A percentile compares a stretch with the other conserved stretches of the same genome.
These are phyloP conservation scores for Trachelus stipa DNA, from an alignment of 2,888 invertebrate species.

Conservation along the genomic window DNA sequence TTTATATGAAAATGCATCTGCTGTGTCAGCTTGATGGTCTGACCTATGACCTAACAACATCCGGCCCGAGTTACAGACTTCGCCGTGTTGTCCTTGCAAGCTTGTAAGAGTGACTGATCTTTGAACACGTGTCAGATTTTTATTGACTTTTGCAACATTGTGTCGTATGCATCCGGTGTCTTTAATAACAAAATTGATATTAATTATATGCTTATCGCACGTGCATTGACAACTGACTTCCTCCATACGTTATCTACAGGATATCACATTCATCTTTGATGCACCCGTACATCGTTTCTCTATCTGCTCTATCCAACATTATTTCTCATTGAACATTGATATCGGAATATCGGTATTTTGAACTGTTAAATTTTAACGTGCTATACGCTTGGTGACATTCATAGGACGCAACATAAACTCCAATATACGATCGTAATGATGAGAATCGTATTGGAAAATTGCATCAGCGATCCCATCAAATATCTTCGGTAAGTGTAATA, in stretches of 20 bases:
- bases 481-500: not conserved
- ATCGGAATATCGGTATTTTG: not conserved
- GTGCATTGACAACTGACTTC: not conserved
- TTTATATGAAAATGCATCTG: slow-evolving; percentile 4
- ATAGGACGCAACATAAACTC: not conserved
- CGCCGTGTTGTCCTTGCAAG: not conserved
- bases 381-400: not conserved
- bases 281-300: not conserved
- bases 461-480: not conserved
- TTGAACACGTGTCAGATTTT: not conserved
- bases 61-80: not conserved
- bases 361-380: not conserved
- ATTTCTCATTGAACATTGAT: not conserved
- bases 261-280: not conserved
- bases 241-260: not conserved
- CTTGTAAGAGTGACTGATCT: not conserved
- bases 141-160: not conserved
- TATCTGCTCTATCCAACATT: not conserved
- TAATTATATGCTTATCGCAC: not conserved
- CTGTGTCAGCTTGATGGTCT: not conserved
- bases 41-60: slow-evolving; percentile 7
- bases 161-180: not conserved
- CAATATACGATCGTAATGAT: not conserved
- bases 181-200: not conserved
- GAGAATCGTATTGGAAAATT: not conserved